Evolutionary conservation across 2,113 vertebrate genomes (phyloP).

Genomic region (Raja brachyura): DNA sequence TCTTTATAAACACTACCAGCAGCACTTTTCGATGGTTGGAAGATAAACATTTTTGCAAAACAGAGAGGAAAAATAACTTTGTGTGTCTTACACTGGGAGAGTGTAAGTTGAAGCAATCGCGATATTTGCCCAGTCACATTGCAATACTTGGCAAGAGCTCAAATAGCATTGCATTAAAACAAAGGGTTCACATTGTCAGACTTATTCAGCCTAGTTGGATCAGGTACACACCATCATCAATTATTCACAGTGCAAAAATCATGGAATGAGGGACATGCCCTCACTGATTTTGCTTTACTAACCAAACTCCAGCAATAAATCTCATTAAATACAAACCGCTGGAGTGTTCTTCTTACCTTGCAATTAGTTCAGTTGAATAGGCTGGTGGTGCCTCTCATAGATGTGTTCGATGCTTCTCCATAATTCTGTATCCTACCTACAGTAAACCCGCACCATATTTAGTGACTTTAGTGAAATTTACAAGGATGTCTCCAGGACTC

Average conservation of each 20-base stretch:
- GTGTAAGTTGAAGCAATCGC: not conserved
- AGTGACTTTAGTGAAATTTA: not conserved
- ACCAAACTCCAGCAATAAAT: not conserved
- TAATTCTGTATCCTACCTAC: not conserved
- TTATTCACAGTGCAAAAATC: slow-evolving; percentile 7
- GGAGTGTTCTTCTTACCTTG: not conserved
- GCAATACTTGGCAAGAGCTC: not conserved
- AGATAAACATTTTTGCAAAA: not conserved
- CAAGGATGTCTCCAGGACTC: not conserved
- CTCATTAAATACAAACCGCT: not conserved
- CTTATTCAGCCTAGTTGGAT: not conserved
- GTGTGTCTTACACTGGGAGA: not conserved
- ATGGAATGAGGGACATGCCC: not conserved
- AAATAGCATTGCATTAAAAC: not conserved
- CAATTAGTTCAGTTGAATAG: not conserved
- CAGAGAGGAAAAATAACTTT: not conserved
- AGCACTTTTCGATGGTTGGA: not conserved
- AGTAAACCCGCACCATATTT: not conserved
- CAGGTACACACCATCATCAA: not conserved
- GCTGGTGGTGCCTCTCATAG: not conserved
- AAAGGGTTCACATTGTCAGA: not conserved
- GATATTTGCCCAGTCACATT: not conserved
- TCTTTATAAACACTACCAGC: not conserved
- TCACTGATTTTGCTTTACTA: not conserved
- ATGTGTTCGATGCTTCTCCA: not conserved